phyloP scores from a whole-genome alignment of 2,113 vertebrate genomes.

The Argyrosomus japonicus region DNA sequence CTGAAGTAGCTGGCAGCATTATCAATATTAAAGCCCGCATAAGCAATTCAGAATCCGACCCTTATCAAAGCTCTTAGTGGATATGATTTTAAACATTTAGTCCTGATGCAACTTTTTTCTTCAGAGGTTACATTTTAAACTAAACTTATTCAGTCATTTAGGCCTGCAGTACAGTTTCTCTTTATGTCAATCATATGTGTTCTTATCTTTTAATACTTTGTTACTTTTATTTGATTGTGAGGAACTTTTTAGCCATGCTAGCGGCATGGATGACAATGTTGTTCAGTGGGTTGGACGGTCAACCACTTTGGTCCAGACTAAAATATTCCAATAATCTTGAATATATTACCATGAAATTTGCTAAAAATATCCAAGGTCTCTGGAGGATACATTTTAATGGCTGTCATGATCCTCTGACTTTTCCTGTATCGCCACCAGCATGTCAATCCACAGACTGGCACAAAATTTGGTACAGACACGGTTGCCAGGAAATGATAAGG shows the following conservation, averaged over 20 bases:
- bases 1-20: constrained; percentile 11
- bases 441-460: too few species aligned
- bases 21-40: constrained; percentile 39
- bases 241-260: neutral
- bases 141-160: neutral
- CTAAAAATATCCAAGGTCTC: too few species aligned
- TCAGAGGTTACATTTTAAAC: neutral
- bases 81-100: constrained; percentile 20
- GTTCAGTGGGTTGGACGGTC: too few species aligned
- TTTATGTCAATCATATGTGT: neutral
- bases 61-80: neutral
- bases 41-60: constrained; percentile 27
- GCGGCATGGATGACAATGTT: neutral
- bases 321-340: too few species aligned
- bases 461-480: too few species aligned
- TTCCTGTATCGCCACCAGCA: too few species aligned
- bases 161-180: neutral
- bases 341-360: too few species aligned
- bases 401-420: too few species aligned
- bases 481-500: too few species aligned
- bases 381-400: too few species aligned
- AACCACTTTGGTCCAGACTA: too few species aligned
- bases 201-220: neutral
- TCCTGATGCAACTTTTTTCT: neutral
- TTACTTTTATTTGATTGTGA: neutral